Percentiles rank a stretch among this genome's conserved stretches.
phyloP scores from a whole-genome alignment of 2,888 invertebrate species.

The Gymnosoma rotundatum region DNA sequence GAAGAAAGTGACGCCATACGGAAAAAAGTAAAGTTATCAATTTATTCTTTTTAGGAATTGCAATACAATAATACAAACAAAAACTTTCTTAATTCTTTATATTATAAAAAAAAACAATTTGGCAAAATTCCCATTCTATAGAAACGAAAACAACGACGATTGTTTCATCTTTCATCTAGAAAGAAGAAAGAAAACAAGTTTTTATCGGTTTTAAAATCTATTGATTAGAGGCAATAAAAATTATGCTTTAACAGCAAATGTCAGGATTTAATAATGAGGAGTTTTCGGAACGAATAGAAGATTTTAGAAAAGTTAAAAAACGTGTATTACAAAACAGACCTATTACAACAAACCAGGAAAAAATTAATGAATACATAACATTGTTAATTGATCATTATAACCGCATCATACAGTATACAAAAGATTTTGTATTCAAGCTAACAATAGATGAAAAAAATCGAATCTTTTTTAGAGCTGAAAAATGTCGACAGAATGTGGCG shows the following conservation, averaged over 20 bases:
- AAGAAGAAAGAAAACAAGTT: too few relatives aligned
- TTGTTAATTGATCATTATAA: background rate
- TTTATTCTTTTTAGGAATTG: too few relatives aligned
- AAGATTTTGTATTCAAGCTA: background rate
- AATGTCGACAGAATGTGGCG: conserved; percentile 14
- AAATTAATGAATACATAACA: conserved; percentile 10
- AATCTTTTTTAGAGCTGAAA: conserved; percentile 10
- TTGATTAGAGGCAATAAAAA: background rate
- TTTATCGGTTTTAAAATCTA: too few relatives aligned
- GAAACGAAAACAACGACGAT: too few relatives aligned
- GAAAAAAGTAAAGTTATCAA: too few relatives aligned
- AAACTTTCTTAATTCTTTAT: too few relatives aligned
- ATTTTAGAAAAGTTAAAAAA: conserved; percentile 4
- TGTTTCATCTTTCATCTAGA: too few relatives aligned
- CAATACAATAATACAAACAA: too few relatives aligned
- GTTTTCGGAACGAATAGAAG: background rate
- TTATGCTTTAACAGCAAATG: conserved; percentile 6
- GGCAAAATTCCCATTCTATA: too few relatives aligned
- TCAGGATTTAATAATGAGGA: conserved; percentile 6
- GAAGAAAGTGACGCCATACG: too few relatives aligned
- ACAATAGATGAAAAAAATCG: background rate
- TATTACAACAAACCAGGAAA: background rate
- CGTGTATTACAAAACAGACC: background rate
- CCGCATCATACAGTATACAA: background rate
- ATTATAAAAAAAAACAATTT: too few relatives aligned